Evolutionary conservation across 2,888 invertebrate genomes (phyloP), one percentile per base, ranked within the genome.

Genomic region (Lagria hirta): DNA sequence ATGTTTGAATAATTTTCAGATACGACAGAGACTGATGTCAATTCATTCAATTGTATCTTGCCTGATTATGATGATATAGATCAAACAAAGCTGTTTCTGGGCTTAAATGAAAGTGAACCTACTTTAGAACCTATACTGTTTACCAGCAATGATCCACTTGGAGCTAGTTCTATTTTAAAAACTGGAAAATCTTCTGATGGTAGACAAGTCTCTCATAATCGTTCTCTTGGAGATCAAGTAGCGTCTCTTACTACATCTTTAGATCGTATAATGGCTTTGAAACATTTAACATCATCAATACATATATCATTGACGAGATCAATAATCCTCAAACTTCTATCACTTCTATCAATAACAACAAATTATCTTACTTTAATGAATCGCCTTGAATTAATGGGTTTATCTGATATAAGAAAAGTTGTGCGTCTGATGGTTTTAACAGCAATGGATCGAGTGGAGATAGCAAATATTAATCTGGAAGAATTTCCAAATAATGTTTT

Each of bases 391-490:
- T 57, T 62, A 15, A 69, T 72, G 11, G 71, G 71, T n/a, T 65
- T 82, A 40, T 74, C 76, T 2, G 80, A 81, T 62, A 76, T 81
- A 18, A 72, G 75, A 37, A 75, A 78, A 57, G 73, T 81, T 1
- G 76, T 80, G 1, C 72, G 75, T 6, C 68, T 81, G 14, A 81
- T 81, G 81, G 77, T 77, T 13, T 62, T 81, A 36, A 76, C 77
- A 24, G 79, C 81, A 3, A 74, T 75, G 52, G 78, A 78, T 22
- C 70, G 77, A 38, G 73, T 78, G 15, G 75, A 76, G 51, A 64
- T 73, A 2, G 52, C 51, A 16, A 58, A 62, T 38, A 47, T 65
- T 7, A 56, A 57, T 15, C 52, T 54, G 3, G 55, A 55, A n/a
- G 61, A 66, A 20, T 48, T 58, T n/a, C 42, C 57, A 0, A 52